Evolutionary conservation across 2,888 invertebrate genomes (phyloP), one percentile per base, ranked within the genome.

Genomic region (Melanargia galathea): DNA sequence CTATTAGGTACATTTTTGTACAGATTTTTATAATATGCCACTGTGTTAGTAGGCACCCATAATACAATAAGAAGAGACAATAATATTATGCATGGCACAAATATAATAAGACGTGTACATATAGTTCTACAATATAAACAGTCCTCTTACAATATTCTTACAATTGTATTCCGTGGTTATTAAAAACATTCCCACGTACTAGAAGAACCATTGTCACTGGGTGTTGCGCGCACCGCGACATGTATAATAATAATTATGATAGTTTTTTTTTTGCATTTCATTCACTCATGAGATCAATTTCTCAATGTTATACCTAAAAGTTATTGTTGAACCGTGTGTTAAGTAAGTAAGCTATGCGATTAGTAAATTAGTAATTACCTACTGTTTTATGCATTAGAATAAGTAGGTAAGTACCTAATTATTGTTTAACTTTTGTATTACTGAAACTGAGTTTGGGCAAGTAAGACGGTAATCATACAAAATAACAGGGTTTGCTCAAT

Each of bases 171-270:
- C 71, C 76, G 73, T 75, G 75, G 74, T 75, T 72, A 81, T 82
- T 79, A 77, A 77, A 24, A 78, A 77, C 74, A 71, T 78, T 90
- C 90, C 70, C 90, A 90, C 89, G 89, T 83, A 78, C 88, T 73
- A 84, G 70, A 81, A 80, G 69, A 75, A 74, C 73, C 72, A 79
- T 79, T 80, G 78, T 77, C 61, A 57, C 30, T 40, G 33, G 49
- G 26, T 22, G 18, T 60, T 57, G 48, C 54, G 33, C 58, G 13
- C 49, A 16, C 24, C n/a, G 13, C 45, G 30, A 30, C 30, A 30
- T 4, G 13, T 18, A 6, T 52, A 38, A n/a, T n/a, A n/a, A n/a
- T n/a, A n/a, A n/a, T n/a, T n/a, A n/a, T n/a, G n/a, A n/a, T n/a
- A 18, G 16, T 20, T 35, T 45, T 26, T 64, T 64, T 64, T 66